These are phyloP conservation scores for Neodiprion lecontei DNA, from an alignment of 1,140 invertebrate species.

Conservation along the genomic window DNA sequence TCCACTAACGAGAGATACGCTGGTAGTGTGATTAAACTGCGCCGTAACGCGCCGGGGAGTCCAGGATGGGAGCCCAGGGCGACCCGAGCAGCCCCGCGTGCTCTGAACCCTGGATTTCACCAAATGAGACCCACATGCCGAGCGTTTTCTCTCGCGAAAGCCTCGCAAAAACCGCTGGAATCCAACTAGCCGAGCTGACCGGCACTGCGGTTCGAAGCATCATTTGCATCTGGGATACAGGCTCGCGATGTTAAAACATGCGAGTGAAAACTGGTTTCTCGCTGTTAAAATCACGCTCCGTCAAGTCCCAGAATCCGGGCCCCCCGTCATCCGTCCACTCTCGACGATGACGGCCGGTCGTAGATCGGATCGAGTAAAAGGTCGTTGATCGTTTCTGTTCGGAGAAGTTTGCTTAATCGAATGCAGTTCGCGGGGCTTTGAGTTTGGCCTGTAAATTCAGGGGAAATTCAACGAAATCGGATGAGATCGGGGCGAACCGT, in stretches of 20 bases:
- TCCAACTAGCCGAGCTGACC: background rate
- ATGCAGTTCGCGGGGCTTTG: background rate
- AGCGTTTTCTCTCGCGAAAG: background rate
- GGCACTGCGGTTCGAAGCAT: too few relatives aligned
- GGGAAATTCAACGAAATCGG: too few relatives aligned
- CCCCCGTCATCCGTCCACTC: too few relatives aligned
- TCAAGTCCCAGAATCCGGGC: too few relatives aligned
- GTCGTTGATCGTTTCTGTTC: background rate
- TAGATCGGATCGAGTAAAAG: too few relatives aligned
- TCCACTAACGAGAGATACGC: conserved; percentile 56
- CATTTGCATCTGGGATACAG: too few relatives aligned
- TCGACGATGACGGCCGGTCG: too few relatives aligned
- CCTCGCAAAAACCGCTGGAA: background rate
- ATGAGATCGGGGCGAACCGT: too few relatives aligned
- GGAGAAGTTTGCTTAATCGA: background rate
- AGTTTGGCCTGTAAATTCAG: too few relatives aligned
- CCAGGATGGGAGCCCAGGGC: conserved; percentile 36
- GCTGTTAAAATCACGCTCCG: too few relatives aligned
- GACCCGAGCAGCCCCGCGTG: background rate
- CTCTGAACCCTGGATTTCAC: background rate
- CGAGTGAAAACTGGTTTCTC: too few relatives aligned
- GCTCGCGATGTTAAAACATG: too few relatives aligned
- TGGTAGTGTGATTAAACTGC: conserved; percentile 55
- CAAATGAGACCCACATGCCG: background rate
- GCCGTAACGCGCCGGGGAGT: conserved; percentile 52